Conservation (phyloP, 2,113 vertebrate genomes). For the Marmota monax region DNA sequence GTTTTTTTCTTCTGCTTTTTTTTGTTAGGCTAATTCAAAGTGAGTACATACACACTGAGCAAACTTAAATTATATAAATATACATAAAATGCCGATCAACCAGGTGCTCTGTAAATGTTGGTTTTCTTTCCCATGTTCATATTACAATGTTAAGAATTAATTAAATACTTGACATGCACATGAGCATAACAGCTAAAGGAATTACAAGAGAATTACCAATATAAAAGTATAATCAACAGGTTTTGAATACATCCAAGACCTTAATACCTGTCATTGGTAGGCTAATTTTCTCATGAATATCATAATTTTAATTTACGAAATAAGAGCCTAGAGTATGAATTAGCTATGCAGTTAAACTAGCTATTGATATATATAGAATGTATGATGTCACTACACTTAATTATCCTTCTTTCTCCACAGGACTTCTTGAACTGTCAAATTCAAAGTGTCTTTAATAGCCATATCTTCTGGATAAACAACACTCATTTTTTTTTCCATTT, state of each 20-base stretch:
- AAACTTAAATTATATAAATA: slow-evolving; percentile 13
- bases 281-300: background rate
- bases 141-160: slow-evolving; percentile 44
- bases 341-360: background rate
- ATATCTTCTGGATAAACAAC: slow-evolving; percentile 17
- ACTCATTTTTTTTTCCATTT: background rate
- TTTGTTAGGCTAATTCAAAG: background rate
- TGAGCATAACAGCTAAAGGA: slow-evolving; percentile 36
- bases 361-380: background rate
- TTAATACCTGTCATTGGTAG: background rate
- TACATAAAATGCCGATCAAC: background rate
- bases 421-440: slow-evolving; percentile 39
- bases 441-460: slow-evolving; percentile 37
- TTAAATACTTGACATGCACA: slow-evolving; percentile 55
- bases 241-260: background rate
- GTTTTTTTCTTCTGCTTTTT: background rate
- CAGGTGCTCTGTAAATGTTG: background rate
- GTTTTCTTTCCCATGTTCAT: slow-evolving; percentile 36
- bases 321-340: background rate
- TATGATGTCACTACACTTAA: background rate
- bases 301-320: slow-evolving; percentile 44
- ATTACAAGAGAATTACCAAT: background rate
- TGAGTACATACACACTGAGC: background rate
- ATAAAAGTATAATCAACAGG: background rate
- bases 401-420: background rate